Base-by-base conservation (phyloP, 92 coral and sea anemone species). In the Micromussa lordhowensis region DNA sequence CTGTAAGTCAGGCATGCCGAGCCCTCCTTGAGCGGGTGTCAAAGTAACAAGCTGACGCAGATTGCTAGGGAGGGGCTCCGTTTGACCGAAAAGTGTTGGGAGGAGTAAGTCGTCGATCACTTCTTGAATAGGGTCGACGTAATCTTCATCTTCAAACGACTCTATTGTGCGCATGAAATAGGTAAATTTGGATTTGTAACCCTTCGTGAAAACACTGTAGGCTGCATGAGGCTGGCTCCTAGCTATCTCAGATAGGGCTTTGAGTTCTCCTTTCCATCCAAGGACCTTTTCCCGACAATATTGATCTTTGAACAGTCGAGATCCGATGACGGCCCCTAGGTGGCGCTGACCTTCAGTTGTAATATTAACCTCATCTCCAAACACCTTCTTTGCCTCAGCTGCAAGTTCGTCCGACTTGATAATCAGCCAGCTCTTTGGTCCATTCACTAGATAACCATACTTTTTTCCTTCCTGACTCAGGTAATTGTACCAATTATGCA, bases 401-500 rank as follows among this genome's bases (percentile, higher is more conserved):
- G 17, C 10, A 8, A 17, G 10, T 40, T 54, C 86, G 21, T 48
- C 21, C 31, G 86, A 31, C 51, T 79, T 80, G 18, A 81, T 70
- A 73, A 24, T n/a, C n/a, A n/a, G n/a, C n/a, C n/a, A n/a, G n/a
- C n/a, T n/a, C n/a, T n/a, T n/a, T n/a, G n/a, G n/a, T 3, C 94
- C 94, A 59, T 91, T 91, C 10, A 91, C 94, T 17, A 82, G 48
- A 74, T 92, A 92, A 5, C 92, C 94, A 55, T 64, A 84, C 63
- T 76, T 80, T 69, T 48, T 85, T n/a, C n/a, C n/a, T n/a, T n/a
- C n/a, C n/a, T n/a, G n/a, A n/a, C n/a, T n/a, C n/a, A 61, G 26
- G 21, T 61, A 21, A 16, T 16, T 61, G 68, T 61, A 61, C 68
- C 68, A 16, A 21, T 22, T 22, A 22, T 61, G 16, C 21, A 61